These are phyloP conservation scores for Saccopteryx bilineata DNA, from an alignment of 2,113 vertebrate species.

Conservation along the genomic window DNA sequence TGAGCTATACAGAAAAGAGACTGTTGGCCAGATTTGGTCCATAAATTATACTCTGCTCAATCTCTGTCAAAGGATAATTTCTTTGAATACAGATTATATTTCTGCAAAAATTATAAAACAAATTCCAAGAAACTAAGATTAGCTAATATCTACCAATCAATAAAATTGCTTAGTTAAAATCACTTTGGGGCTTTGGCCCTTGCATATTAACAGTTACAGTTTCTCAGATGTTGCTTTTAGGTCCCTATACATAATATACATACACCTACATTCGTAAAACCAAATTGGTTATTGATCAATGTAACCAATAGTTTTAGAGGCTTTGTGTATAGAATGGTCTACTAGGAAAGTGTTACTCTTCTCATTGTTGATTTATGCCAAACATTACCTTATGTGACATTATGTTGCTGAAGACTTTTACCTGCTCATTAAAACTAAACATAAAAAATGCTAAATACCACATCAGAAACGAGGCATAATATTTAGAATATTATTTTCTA, in stretches of 20 bases:
- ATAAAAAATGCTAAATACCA: not conserved
- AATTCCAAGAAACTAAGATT: constrained; percentile 30
- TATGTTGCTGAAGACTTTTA: not conserved
- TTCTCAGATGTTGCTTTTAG: not conserved
- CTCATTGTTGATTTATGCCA: not conserved
- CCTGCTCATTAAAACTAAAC: constrained; percentile 46
- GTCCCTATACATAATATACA: not conserved
- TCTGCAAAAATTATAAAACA: constrained; percentile 24
- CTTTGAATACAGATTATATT: not conserved
- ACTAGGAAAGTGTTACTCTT: not conserved
- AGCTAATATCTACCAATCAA: not conserved
- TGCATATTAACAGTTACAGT: not conserved
- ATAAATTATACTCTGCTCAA: not conserved
- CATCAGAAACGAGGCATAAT: not conserved
- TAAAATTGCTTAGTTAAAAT: constrained; percentile 4
- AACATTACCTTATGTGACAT: not conserved
- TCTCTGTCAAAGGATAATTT: not conserved
- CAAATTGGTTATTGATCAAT: not conserved
- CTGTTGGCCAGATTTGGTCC: not conserved
- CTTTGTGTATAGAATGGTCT: not conserved
- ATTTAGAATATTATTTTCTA: not conserved
- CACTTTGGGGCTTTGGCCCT: not conserved
- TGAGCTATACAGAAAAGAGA: not conserved
- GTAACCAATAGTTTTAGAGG: not conserved
- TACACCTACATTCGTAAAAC: not conserved